phyloP scores from a whole-genome alignment of 2,797 vertebrate genomes.

The Sebastes wilsoni region DNA sequence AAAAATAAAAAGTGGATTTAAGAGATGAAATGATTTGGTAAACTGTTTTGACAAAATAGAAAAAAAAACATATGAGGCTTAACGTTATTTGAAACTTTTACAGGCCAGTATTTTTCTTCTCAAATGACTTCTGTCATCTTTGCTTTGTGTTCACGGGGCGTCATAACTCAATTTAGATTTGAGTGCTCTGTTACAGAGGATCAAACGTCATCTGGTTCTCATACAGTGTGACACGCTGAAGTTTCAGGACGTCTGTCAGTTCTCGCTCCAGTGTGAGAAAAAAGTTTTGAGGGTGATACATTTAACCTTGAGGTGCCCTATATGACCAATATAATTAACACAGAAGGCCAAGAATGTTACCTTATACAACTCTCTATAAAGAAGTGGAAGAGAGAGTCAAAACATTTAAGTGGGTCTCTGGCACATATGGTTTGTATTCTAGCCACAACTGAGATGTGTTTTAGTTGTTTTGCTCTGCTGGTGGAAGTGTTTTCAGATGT shows the following conservation, averaged over 20 bases:
- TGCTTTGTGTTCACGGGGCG: slow-evolving; percentile 33
- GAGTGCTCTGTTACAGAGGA: slow-evolving; percentile 28
- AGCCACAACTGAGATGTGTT: slow-evolving; percentile 36
- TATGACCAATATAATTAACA: slow-evolving; percentile 3
- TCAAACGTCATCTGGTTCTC: slow-evolving; percentile 62
- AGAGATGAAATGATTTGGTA: slow-evolving; percentile 22
- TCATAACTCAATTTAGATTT: slow-evolving; percentile 48
- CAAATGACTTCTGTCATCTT: slow-evolving; percentile 61
- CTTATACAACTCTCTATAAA: neutral
- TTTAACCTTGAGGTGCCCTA: slow-evolving; percentile 5
- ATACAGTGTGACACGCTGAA: slow-evolving; percentile 43
- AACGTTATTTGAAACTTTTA: slow-evolving; percentile 7
- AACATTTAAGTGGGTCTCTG: slow-evolving; percentile 17
- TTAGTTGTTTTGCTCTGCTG: slow-evolving; percentile 23
- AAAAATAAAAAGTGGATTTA: slow-evolving; percentile 10
- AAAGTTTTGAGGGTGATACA: slow-evolving; percentile 4
- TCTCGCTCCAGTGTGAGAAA: slow-evolving; percentile 7
- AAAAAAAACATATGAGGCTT: slow-evolving; percentile 18
- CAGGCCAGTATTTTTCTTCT: slow-evolving; percentile 34
- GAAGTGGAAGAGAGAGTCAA: neutral
- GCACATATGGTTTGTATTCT: slow-evolving; percentile 55
- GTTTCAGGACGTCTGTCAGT: slow-evolving; percentile 29
- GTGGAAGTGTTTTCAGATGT: slow-evolving; percentile 42
- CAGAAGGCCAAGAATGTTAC: neutral
- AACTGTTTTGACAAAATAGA: slow-evolving; percentile 39